Conservation (phyloP, 2,113 vertebrate genomes). For the Austrofundulus limnaeus region DNA sequence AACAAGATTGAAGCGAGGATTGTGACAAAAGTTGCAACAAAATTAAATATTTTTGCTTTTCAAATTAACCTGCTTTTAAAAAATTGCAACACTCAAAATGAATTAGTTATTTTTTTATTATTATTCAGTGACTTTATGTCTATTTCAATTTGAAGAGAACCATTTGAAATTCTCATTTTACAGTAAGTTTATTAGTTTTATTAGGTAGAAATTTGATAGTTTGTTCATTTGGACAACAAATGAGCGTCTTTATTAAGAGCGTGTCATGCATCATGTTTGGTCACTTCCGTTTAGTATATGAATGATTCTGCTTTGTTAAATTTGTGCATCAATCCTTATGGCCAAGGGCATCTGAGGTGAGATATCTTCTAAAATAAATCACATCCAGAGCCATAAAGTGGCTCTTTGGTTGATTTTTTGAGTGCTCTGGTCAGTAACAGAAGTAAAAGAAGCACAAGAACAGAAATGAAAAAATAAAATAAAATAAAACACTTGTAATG, state of each 20-base stretch:
- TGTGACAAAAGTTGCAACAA: no score
- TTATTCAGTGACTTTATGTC: no score
- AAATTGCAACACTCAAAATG: no score
- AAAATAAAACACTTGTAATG: conserved; percentile 1
- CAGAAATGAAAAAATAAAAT: background rate
- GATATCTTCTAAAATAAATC: conserved; percentile 28
- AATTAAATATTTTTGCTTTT: no score
- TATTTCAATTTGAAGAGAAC: no score
- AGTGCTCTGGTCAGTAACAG: conserved; percentile 24
- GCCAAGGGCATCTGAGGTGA: conserved; percentile 23
- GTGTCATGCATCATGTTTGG: conserved; percentile 24
- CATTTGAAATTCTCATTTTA: background rate
- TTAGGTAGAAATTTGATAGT: background rate
- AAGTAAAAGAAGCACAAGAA: no score
- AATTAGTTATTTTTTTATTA: no score
- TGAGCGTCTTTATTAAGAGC: background rate
- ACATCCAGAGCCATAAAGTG: conserved; percentile 49
- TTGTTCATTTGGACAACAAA: background rate
- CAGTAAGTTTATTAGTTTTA: background rate
- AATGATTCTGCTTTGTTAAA: conserved; percentile 37
- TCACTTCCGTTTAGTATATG: conserved; percentile 44
- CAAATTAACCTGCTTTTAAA: no score
- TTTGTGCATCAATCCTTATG: conserved; percentile 32
- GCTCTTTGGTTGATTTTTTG: conserved; percentile 41
- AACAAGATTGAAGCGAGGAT: no score